Base-by-base conservation (phyloP, 1,140 invertebrate genomes). In the Trichoplusia ni region DNA sequence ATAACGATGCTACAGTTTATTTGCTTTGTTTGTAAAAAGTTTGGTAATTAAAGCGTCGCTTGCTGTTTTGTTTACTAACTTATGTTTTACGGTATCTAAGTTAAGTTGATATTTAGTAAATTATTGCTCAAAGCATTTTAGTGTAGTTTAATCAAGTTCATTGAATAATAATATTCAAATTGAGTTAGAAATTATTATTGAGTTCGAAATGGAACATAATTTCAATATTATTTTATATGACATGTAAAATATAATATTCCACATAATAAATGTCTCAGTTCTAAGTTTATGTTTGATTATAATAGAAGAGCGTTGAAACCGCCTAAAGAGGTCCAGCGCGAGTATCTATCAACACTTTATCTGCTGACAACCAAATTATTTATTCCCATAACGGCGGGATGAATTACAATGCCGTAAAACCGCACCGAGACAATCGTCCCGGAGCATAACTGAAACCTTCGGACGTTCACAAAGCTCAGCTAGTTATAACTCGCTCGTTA, bases 401-500 rank as follows among this genome's bases (percentile, higher is more conserved):
- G 40, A 21, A 60, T 46, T 35, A 47, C 40, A 47, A 47, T 33
- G 40, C 42, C 56, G 56, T 60, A 35, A 46, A 60, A 35, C 56
- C 56, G 13, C 56, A 37, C 25, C 56, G 38, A 60, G 40, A 60
- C 56, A 60, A 60, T 60, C 56, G 31, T 16, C 16, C 14, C 18
- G 18, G 19, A 42, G 31, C 38, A 58, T 4, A 27, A 38, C 25
- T 58, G 42, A 60, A 47, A 42, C 19, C 16, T 29, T 35, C 19
- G 40, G 56, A 16, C 40, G 40, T 42, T 46, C 51, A 37, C 56
- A 67, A 60, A 71, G 35, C 69, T 71, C 69, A 62, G 67, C 63
- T 76, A 81, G 82, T 83, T 86, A 85, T 85, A 87, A 80, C 74
- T 81, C 71, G 47, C 69, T 77, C 77, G 83, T 85, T 84, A 83